Evolutionary conservation across 2,888 invertebrate species (phyloP), one percentile per base, ranked within the genome.

Genomic region (Dyspetes luteomarginatus): DNA sequence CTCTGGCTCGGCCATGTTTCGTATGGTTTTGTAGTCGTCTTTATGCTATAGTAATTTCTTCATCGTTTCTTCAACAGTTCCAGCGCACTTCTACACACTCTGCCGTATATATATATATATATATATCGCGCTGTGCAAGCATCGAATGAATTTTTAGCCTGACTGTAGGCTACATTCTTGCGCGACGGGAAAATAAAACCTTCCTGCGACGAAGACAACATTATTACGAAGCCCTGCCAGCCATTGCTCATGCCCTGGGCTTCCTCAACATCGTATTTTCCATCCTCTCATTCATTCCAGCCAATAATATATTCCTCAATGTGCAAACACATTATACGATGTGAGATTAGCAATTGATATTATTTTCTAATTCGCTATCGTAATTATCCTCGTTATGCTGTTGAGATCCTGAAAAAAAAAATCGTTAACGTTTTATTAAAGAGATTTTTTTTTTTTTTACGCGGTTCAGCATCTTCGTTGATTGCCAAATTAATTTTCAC

Each of bases 151-250:
- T 91, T 91, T 91, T 91, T 91, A 88, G 83, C 83, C 85, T 89
- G 91, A 91, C 91, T 91, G 91, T 91, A 91, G 91, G 90, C 91
- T 88, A 89, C 91, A 91, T 91, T 91, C 91, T 91, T 91, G 89
- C 85, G 89, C 89, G 89, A 87, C 89, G 89, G 88, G 90, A 90
- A 90, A 91, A 91, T 91, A 91, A 91, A 91, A 90, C 81, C 89
- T 88, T 87, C 83, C 87, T n/a, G n/a, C 90, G 88, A 89, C 89
- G 89, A 91, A 91, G 91, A 91, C 91, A 91, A 91, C 91, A 91
- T 91, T 91, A 91, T 91, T 91, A 91, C 91, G 89, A 88, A 88
- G 89, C 89, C 85, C 52, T 56, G 89, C 89, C 90, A 89, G 90
- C 90, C 91, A 91, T 90, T 91, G 91, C 91, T 91, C 91, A 90